These are phyloP conservation scores for Brachionichthys hirsutus DNA, from an alignment of 2,113 vertebrate species.

Conservation along the genomic window DNA sequence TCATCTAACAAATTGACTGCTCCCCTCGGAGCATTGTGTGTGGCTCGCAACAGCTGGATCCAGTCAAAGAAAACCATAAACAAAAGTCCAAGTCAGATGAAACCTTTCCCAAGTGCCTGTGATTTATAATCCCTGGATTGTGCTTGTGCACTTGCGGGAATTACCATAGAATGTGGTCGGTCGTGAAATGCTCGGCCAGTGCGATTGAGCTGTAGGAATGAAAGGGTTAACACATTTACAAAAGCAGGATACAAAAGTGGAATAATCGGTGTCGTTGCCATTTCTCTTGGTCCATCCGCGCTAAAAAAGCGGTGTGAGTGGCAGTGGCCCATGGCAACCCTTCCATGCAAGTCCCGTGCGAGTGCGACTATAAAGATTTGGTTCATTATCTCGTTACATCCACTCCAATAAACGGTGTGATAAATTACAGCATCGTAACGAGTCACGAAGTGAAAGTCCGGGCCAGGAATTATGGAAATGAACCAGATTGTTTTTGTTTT, in stretches of 20 bases:
- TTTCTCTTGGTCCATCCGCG: conserved; percentile 2
- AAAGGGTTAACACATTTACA: conserved; percentile 5
- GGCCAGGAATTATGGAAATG: background rate
- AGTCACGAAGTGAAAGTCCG: background rate
- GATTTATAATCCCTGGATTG: conserved; percentile 71
- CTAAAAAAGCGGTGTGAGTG: conserved; percentile 5
- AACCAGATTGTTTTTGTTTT: background rate
- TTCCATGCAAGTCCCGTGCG: conserved; percentile 10
- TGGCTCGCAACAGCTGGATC: conserved; percentile 66
- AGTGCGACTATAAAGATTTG: conserved; percentile 19
- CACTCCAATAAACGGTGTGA: conserved; percentile 15
- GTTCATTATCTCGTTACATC: conserved; percentile 20
- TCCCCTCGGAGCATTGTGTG: conserved; percentile 45
- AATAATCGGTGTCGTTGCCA: conserved; percentile 2
- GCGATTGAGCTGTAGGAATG: background rate
- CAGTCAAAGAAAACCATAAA: conserved; percentile 71
- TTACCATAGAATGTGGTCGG: conserved; percentile 47
- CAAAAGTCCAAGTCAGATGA: conserved; percentile 55
- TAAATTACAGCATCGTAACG: background rate
- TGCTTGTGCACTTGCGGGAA: conserved; percentile 59
- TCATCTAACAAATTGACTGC: conserved; percentile 73
- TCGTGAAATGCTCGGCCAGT: conserved; percentile 24
- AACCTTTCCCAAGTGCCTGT: conserved; percentile 54
- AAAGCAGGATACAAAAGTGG: background rate
- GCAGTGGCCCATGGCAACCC: conserved; percentile 13